Base-by-base conservation (phyloP, 2,888 invertebrate species). In the Drosophila tripunctata region DNA sequence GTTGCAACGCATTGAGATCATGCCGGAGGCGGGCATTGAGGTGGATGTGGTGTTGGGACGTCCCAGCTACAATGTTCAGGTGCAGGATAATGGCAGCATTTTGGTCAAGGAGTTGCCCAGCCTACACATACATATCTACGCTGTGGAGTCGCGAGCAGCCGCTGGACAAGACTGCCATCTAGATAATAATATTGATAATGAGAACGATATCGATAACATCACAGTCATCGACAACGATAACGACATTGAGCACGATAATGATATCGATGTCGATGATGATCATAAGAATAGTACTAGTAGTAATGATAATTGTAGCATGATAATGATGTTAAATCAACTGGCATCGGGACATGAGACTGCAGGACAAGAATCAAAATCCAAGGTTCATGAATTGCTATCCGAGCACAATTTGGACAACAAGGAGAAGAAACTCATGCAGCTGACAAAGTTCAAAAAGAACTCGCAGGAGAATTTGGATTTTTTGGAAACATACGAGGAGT, bases 1-100 rank as follows among this genome's bases (percentile, higher is more conserved):
- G 31, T 12, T 77, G 69, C 77, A 73, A 14, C 55, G 60, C 27
- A 67, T 77, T 12, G 50, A 60, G 4, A 60, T 61, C 5, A 0
- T 43, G 17, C 38, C 61, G 1, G 68, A 75, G 30, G 0, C 6
- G 8, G 66, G 62, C 3, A 21, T 75, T 7, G 40, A 36, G 1
- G 70, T 75, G 12, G 40, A 61, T 5, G 40, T 73, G 30, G 17
- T 55, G 0, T 40, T 64, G 35, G 62, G 62, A 3, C 56, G 61
- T 10, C 63, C 74, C 54, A 64, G 36, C 12, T 75, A 67, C 22
- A 63, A 73, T 22, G 74, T 77, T 8, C 40, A 44, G 31, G 45
- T 70, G 5, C 58, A 48, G 52, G 66, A 61, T 10, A 24, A 75
- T 38, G 74, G 77, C 19, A 41, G 43, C 15, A 56, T 75, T 21